Conservation (phyloP, 2,888 invertebrate genomes). For the Podabrus alpinus region DNA sequence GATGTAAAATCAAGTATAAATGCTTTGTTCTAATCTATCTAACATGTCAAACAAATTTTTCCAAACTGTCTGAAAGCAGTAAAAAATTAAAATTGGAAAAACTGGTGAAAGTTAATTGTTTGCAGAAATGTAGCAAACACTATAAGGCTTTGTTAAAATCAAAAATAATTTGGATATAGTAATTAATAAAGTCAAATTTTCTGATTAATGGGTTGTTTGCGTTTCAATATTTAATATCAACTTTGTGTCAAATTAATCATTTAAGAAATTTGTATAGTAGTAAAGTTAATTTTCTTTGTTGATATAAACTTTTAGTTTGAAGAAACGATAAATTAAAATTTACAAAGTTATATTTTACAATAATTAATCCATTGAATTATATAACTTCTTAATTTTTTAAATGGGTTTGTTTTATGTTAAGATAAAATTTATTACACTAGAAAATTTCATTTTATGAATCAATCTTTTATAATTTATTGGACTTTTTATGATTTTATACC, state of each 20-base stretch:
- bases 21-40: not conserved
- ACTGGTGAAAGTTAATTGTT: not conserved
- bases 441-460: not conserved
- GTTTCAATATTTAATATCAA: not conserved
- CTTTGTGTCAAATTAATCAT: not conserved
- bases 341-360: not conserved
- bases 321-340: not conserved
- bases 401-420: not conserved
- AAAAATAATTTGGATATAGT: not conserved
- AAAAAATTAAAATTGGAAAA: not conserved
- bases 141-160: not conserved
- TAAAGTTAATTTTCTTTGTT: not conserved
- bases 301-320: not conserved
- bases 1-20: not conserved
- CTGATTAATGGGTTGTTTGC: not conserved
- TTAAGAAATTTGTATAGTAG: not conserved
- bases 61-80: not conserved
- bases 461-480: not conserved
- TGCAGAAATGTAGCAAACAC: not conserved
- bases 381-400: not conserved
- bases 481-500: not conserved
- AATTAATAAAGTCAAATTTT: not conserved
- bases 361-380: not conserved
- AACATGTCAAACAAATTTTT: not conserved
- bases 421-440: not conserved